Evolutionary conservation across 2,888 invertebrate genomes (phyloP), one percentile per base, ranked within the genome.

Genomic region (Microctonus aethiopoides): DNA sequence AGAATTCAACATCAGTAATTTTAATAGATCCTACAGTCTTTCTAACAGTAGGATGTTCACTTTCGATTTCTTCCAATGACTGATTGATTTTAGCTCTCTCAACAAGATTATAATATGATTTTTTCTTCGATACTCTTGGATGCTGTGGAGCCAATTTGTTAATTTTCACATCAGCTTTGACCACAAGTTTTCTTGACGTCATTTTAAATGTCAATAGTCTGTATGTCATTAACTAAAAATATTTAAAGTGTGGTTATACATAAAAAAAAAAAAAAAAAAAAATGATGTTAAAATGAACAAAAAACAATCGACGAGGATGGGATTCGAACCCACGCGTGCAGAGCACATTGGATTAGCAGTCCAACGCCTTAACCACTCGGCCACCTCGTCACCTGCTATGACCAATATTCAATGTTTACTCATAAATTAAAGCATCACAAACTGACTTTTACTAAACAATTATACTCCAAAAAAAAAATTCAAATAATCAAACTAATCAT

Each of bases 301-400:
- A 79, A 77, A 77, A 72, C 24, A 13, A 29, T 74, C 85, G 85
- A 85, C 85, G 85, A 85, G 85, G 85, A 85, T 85, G 86, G 86
- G 86, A 86, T 86, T 86, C 86, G 86, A 86, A 86, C 86, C 86
- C 86, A 86, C 86, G 86, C 86, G 86, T 86, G 86, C 86, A 86
- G 86, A 86, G 86, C 86, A 86, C 86, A 86, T 86, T 86, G 86
- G 86, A 86, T 86, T 86, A 86, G 86, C 86, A 86, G 86, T 86
- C 86, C 86, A 86, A 86, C 86, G 86, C 86, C 86, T 86, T 86
- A 86, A 86, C 86, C 86, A 86, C 86, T 86, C 86, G 86, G 86
- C 86, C 86, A 86, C 86, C 86, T 86, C 86, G 85, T 86, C 84
- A 69, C 54, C 61, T 73, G 70, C 57, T 10, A n/a, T 11, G n/a